Conservation (phyloP, 1,140 invertebrate species). For the Drosophila neocordata region DNA sequence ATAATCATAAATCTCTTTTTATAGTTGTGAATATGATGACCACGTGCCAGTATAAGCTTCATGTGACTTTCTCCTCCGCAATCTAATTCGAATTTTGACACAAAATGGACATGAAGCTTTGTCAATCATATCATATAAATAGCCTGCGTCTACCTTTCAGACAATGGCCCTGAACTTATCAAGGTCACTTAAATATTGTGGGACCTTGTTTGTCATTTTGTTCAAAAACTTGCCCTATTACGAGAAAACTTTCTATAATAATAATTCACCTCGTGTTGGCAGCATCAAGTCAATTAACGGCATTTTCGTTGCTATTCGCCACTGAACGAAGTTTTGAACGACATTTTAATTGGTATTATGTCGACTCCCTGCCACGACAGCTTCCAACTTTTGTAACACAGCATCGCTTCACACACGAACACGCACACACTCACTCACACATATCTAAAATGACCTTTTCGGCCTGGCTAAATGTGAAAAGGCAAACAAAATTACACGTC, state of each 20-base stretch:
- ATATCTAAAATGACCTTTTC: slow-evolving; percentile 56
- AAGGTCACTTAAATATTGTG: slow-evolving; percentile 34
- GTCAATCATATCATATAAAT: slow-evolving; percentile 65
- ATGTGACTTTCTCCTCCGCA: slow-evolving; percentile 9
- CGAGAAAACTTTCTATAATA: slow-evolving; percentile 63
- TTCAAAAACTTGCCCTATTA: slow-evolving; percentile 82
- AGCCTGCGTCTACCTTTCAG: slow-evolving; percentile 1
- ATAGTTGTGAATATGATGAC: background rate
- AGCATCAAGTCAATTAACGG: slow-evolving; percentile 62
- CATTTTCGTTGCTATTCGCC: slow-evolving; percentile 22
- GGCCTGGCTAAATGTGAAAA: slow-evolving; percentile 45
- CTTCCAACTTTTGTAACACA: slow-evolving; percentile 31
- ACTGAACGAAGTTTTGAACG: slow-evolving; percentile 37
- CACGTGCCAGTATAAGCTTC: background rate
- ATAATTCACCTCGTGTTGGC: slow-evolving; percentile 53
- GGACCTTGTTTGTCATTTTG: slow-evolving; percentile 82
- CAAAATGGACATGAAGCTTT: slow-evolving; percentile 30
- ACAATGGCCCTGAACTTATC: slow-evolving; percentile 42
- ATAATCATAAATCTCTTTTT: no score
- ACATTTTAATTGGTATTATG: slow-evolving; percentile 54
- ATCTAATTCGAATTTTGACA: slow-evolving; percentile 30
- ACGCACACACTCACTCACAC: slow-evolving; percentile 6
- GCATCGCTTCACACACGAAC: slow-evolving; percentile 19
- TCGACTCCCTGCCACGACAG: background rate
- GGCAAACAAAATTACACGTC: slow-evolving; percentile 60